Percentiles rank a stretch among this genome's conserved stretches.
Conservation (phyloP, 2,113 vertebrate genomes). For the Xenopus borealis region DNA sequence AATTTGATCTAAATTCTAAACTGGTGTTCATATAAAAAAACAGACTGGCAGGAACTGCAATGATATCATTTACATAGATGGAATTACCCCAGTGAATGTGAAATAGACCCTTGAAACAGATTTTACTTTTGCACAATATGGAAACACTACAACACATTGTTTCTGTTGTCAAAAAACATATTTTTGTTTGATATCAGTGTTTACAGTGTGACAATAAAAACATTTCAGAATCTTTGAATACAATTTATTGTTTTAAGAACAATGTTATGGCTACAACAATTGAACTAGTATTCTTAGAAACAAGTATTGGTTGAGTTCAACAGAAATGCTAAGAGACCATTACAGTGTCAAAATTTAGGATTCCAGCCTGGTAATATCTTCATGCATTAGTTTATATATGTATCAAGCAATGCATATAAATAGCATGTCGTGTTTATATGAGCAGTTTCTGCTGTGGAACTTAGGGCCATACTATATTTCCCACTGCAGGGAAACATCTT, state of each 20-base stretch:
- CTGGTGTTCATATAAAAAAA: background rate
- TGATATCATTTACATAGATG: background rate
- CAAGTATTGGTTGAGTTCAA: background rate
- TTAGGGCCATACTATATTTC: too few relatives aligned
- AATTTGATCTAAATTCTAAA: background rate
- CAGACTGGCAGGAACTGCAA: background rate
- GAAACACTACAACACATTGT: constrained; percentile 10
- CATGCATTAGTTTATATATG: too few relatives aligned
- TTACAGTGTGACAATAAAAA: background rate
- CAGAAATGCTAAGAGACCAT: background rate
- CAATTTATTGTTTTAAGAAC: background rate
- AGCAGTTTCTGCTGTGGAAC: too few relatives aligned
- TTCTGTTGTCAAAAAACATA: background rate
- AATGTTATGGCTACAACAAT: background rate
- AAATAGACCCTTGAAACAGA: background rate
- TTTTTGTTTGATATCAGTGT: background rate
- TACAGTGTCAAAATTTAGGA: too few relatives aligned
- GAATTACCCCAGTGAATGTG: background rate
- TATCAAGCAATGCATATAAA: too few relatives aligned
- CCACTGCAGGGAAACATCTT: too few relatives aligned
- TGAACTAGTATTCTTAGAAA: background rate
- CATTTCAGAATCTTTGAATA: background rate
- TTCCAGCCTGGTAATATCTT: too few relatives aligned
- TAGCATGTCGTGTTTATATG: too few relatives aligned
- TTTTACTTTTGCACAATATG: background rate